phyloP scores from a whole-genome alignment of 2,113 vertebrate genomes.

The Triplophysa siluroides region DNA sequence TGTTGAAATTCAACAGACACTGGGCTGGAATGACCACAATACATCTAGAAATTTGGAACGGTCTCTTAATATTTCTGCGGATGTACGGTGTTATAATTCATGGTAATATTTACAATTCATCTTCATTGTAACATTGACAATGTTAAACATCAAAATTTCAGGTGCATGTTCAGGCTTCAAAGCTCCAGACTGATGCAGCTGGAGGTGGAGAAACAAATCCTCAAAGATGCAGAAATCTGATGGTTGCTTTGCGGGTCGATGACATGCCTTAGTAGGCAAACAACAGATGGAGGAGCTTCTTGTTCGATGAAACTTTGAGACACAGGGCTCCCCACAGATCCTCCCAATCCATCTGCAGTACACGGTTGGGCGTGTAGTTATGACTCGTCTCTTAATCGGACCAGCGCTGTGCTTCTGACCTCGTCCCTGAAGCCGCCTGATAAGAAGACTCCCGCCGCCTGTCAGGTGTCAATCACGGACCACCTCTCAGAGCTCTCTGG shows the following conservation, averaged over 20 bases:
- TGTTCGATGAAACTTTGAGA: constrained; percentile 56
- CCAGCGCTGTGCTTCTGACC: constrained; percentile 71
- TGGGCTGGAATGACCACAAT: too few species aligned
- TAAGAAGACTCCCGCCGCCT: constrained; percentile 68
- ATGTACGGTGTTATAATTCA: background rate
- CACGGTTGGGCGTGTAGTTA: constrained; percentile 52
- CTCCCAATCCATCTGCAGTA: constrained; percentile 45
- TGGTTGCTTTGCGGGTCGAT: background rate
- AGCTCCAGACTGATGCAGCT: background rate
- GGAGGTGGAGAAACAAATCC: background rate
- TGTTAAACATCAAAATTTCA: background rate
- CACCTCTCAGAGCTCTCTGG: constrained; percentile 52
- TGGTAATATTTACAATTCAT: background rate
- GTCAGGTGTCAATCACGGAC: constrained; percentile 68
- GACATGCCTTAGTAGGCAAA: constrained; percentile 32
- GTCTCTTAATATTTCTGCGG: too few species aligned
- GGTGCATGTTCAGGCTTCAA: background rate
- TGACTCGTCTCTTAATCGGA: constrained; percentile 57
- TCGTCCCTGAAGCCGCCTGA: constrained; percentile 70
- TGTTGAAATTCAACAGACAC: too few species aligned
- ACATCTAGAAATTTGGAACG: too few species aligned
- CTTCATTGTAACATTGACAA: background rate
- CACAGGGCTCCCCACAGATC: constrained; percentile 55
- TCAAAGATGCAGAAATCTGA: constrained; percentile 13
- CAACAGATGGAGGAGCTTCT: constrained; percentile 43